Evolutionary conservation across 2,797 vertebrate genomes (phyloP), one percentile per base, ranked within the genome.

Genomic region (Nyctalus aviator): DNA sequence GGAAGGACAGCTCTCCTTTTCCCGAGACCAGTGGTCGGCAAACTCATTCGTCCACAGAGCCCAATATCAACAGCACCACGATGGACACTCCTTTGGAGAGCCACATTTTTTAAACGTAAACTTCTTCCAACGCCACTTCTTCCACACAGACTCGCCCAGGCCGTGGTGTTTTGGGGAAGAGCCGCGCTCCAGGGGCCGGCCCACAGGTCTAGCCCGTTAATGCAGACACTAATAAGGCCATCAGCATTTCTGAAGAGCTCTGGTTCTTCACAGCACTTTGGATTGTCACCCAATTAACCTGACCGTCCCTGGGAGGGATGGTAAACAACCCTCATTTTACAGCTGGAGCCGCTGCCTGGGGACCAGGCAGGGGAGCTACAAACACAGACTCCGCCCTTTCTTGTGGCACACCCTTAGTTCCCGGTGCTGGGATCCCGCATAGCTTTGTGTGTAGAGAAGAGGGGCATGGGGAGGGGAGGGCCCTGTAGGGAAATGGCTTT

Each of bases 211-310:
- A 48, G 44, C 41, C 88, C 79, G 55, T 37, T 37, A 82, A 57
- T 48, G 23, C 79, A 81, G 86, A 95, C 35, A 48, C 50, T 44
- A 87, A 50, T 37, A 41, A 76, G 50, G 57, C 68, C 55, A 77
- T 84, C 35, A 77, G 59, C 78, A 91, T 64, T 76, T 86, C 53
- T 76, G 69, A 79, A 94, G 77, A 79, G 44, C 27, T 66, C 64
- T 93, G 71, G 35, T 23, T 92, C 62, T 92, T 94, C 90, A 95
- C 86, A 84, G 78, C 35, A 90, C 48, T 79, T 88, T 44, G 9
- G 76, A 81, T 10, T 71, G 41, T 89, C 50, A 71, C 66, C 41
- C 75, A 90, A 75, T 79, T 71, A 88, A 71, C 92, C 66, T 77
- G 46, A 82, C 68, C 85, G 89, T 69, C 78, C 79, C 83, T 92